Conservation (phyloP, 1,140 invertebrate species). For the Paraescarpia echinospica region DNA sequence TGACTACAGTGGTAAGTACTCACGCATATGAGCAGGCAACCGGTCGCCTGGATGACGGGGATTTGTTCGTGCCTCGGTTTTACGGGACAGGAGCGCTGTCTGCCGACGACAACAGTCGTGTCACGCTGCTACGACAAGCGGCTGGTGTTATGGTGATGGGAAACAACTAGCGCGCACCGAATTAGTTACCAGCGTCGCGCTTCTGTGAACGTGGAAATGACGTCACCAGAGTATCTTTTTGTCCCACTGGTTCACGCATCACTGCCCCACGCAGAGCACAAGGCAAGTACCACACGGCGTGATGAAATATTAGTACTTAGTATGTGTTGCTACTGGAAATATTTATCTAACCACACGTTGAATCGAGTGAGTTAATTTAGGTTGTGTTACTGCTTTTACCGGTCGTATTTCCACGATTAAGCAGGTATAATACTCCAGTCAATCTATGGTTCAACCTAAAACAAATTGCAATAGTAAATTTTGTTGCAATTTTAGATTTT, state of each 20-base stretch:
- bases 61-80: not conserved
- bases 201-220: not conserved
- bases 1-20: not conserved
- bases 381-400: too few relatives aligned
- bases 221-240: not conserved
- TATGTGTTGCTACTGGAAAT: not conserved
- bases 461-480: too few relatives aligned
- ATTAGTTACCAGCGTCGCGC: not conserved
- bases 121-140: not conserved
- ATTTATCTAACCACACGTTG: not conserved
- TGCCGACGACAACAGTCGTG: not conserved
- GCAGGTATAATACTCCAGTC: too few relatives aligned
- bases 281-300: not conserved
- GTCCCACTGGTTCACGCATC: not conserved
- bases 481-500: too few relatives aligned
- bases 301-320: not conserved
- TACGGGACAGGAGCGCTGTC: too few relatives aligned
- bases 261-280: not conserved
- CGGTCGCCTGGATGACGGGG: not conserved
- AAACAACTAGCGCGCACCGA: not conserved
- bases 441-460: too few relatives aligned
- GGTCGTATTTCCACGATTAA: too few relatives aligned
- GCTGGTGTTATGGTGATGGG: not conserved
- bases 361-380: not conserved
- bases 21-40: not conserved